Conservation (phyloP, 2,113 vertebrate genomes). For the Epinephelus cyanopodus region DNA sequence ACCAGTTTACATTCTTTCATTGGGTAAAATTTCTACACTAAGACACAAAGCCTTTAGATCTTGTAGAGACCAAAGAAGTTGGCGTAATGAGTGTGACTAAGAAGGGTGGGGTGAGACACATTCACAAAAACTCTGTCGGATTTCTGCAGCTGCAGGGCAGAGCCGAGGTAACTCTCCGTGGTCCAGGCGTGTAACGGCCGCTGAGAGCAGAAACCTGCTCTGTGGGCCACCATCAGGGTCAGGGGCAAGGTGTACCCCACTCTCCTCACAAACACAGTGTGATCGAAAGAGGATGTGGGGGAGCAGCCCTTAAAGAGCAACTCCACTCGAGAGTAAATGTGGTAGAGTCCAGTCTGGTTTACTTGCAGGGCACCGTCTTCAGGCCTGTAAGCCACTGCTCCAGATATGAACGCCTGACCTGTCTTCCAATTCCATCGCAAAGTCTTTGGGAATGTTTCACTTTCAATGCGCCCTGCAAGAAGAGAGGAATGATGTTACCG, state of each 20-base stretch:
- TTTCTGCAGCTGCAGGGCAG: conserved; percentile 59
- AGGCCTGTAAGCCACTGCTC: conserved; percentile 79
- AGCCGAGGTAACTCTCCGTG: conserved; percentile 72
- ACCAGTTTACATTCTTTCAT: conserved; percentile 17
- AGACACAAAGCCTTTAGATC: conserved; percentile 56
- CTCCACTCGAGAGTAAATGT: conserved; percentile 90
- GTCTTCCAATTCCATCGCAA: conserved; percentile 86
- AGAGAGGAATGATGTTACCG: background rate
- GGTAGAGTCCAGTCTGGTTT: conserved; percentile 88
- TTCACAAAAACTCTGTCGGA: conserved; percentile 79
- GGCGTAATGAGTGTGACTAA: conserved; percentile 66
- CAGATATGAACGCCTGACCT: conserved; percentile 81
- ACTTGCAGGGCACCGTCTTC: conserved; percentile 84
- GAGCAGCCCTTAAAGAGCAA: conserved; percentile 82
- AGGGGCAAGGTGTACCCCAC: accelerated
- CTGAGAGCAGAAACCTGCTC: conserved; percentile 65
- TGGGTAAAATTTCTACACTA: background rate
- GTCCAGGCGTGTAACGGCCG: conserved; percentile 50
- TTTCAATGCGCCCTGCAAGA: conserved; percentile 63
- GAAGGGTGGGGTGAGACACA: conserved; percentile 58
- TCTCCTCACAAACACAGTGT: conserved; percentile 84
- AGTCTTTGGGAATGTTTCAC: background rate
- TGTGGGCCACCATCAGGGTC: conserved; percentile 74
- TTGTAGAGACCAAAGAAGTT: conserved; percentile 86
- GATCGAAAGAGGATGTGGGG: conserved; percentile 66